Conservation (phyloP, 1,140 invertebrate genomes). For the Portunus trituberculatus region DNA sequence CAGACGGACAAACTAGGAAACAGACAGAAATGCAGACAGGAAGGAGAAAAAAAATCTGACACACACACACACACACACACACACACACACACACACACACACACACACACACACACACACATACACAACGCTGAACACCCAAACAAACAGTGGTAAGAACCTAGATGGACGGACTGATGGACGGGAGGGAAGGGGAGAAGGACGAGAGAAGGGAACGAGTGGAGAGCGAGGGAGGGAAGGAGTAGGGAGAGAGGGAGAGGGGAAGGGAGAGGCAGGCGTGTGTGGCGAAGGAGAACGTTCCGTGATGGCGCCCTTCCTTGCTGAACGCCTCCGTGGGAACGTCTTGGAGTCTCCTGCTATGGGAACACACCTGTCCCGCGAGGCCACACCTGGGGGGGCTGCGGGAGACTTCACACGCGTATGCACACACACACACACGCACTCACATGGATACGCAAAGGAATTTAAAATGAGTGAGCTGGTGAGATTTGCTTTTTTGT, state of each 20-base stretch:
- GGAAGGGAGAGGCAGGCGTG: slow-evolving; percentile 30
- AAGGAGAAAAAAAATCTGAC: no score
- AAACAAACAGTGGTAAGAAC: no score
- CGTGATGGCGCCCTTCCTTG: slow-evolving; percentile 60
- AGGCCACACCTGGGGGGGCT: slow-evolving; percentile 29
- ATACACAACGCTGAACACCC: no score
- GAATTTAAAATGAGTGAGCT: no score
- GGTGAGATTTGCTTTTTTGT: no score
- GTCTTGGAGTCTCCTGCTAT: slow-evolving; percentile 61
- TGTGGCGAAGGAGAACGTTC: slow-evolving; percentile 51
- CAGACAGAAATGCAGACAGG: no score
- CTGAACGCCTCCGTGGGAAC: slow-evolving; percentile 49
- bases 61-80: no score
- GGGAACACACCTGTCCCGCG: slow-evolving; percentile 67
- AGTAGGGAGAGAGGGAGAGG: neutral
- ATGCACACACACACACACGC: neutral
- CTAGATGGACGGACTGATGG: neutral
- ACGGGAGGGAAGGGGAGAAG: neutral
- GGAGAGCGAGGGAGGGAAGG: neutral
- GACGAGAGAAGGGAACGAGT: neutral
- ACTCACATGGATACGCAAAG: no score
- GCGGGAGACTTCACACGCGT: neutral
- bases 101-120: no score
- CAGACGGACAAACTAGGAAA: neutral
- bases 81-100: no score